Base-by-base conservation (phyloP, 2,888 invertebrate genomes). In the Apamea sordens region DNA sequence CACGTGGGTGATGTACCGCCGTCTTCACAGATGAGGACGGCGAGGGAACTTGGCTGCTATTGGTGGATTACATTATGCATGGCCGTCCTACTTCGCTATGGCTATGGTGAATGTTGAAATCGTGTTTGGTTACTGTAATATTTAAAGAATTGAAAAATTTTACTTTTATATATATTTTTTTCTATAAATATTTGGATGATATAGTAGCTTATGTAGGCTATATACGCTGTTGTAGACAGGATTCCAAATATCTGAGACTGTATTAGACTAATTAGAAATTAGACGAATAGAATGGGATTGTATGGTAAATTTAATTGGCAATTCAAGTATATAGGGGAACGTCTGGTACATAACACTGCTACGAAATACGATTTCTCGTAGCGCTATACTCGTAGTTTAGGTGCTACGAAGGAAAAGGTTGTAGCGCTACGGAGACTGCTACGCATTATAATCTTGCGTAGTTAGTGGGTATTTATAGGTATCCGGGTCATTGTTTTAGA, bases 1-100 rank as follows among this genome's bases (percentile, higher is more conserved):
- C 89, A 79, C 76, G 76, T 59, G 71, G 72, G 78, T 89, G 89
- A 88, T 80, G 78, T 83, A 88, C 83, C 32, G 75, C 21, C 70
- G 81, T 73, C 78, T 82, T 64, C 41, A 79, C 28, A 59, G 74
- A 65, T 18, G 73, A 24, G 61, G 89, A 83, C 88, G 73, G 73
- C 77, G 78, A 69, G 64, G 63, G 73, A 79, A 77, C 83, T 86
- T 85, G 89, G 78, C 89, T 78, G 56, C 77, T 63, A 83, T 76
- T 79, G 77, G 78, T 18, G 76, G 74, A 67, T 74, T 89, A 68
- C 76, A 81, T 81, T 82, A 89, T 89, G 79, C 76, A 88, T 86
- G 73, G 64, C 59, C 50, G 87, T 74, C 47, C 76, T 69, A 79
- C 84, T 79, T 84, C 47, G n/a, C 65, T 41, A 65, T 56, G 56